Conservation (phyloP, 30 jellyfish, hydroid and myxozoan genomes). For the Rhopilema esculentum region DNA sequence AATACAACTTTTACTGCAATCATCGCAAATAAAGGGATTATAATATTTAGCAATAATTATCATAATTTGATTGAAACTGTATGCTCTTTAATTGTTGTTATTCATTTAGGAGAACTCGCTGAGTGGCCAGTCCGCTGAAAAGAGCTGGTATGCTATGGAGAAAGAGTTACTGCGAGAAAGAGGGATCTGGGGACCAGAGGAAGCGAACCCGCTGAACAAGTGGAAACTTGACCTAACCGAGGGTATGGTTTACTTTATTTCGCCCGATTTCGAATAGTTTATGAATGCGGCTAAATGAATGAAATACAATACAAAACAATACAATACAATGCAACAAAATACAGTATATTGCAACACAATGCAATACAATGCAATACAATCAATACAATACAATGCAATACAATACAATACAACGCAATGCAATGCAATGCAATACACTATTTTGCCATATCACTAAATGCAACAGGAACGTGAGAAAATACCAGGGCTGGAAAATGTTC, state of each 20-base stretch:
- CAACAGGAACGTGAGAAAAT: too few relatives aligned
- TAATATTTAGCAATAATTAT: too few relatives aligned
- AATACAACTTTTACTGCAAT: too few relatives aligned
- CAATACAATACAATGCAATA: too few relatives aligned
- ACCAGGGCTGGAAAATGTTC: too few relatives aligned
- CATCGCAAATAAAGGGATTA: too few relatives aligned
- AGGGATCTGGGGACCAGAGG: conserved; percentile 98
- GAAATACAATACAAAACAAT: background rate
- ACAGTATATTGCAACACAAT: background rate
- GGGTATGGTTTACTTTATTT: conserved; percentile 45
- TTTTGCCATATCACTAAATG: too few relatives aligned
- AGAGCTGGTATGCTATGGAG: conserved; percentile 89
- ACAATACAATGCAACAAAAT: background rate
- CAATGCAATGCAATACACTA: too few relatives aligned
- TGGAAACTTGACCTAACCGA: conserved; percentile 86
- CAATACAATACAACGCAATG: too few relatives aligned
- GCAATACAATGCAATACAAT: too few relatives aligned
- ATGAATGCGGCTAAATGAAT: background rate
- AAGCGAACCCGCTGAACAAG: conserved; percentile 75
- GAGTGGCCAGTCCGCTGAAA: conserved; percentile 78
- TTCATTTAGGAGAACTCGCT: conserved; percentile 68
- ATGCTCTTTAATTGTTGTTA: background rate
- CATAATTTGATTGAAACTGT: too few relatives aligned
- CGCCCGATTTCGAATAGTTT: background rate
- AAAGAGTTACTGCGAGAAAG: conserved; percentile 86